Evolutionary conservation across 2,113 vertebrate genomes (phyloP).

Genomic region (Kryptolebias marmoratus): DNA sequence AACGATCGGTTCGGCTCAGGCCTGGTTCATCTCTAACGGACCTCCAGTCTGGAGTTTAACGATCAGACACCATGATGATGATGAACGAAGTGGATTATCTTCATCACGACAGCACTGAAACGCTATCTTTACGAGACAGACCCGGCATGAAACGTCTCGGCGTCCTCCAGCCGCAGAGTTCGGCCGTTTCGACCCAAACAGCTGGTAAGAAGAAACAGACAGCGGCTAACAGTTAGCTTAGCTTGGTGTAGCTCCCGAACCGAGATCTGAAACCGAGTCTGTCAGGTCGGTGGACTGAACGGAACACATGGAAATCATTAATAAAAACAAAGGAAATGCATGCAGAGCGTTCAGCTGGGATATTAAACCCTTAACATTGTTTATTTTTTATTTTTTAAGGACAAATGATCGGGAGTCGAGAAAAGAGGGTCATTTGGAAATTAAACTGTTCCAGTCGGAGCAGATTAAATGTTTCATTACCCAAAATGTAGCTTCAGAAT

Average conservation of each 20-base stretch:
- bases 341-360: neutral
- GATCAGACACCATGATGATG: conserved; percentile 10
- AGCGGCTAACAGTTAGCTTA: conserved; percentile 23
- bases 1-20: neutral
- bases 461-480: neutral
- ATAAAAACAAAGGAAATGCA: too few relatives aligned
- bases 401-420: neutral
- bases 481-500: too few relatives aligned
- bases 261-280: neutral
- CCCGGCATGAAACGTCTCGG: neutral
- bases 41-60: neutral
- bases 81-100: conserved; percentile 4
- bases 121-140: neutral
- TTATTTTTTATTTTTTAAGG: neutral
- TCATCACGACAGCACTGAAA: neutral
- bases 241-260: neutral
- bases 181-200: neutral
- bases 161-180: conserved; percentile 1
- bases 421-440: neutral
- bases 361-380: neutral
- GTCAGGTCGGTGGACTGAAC: neutral
- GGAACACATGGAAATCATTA: neutral
- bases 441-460: neutral
- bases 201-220: conserved; percentile 4
- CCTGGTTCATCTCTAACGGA: neutral